Base-by-base conservation (phyloP, 2,888 invertebrate species). In the Chymomyza caudatula region DNA sequence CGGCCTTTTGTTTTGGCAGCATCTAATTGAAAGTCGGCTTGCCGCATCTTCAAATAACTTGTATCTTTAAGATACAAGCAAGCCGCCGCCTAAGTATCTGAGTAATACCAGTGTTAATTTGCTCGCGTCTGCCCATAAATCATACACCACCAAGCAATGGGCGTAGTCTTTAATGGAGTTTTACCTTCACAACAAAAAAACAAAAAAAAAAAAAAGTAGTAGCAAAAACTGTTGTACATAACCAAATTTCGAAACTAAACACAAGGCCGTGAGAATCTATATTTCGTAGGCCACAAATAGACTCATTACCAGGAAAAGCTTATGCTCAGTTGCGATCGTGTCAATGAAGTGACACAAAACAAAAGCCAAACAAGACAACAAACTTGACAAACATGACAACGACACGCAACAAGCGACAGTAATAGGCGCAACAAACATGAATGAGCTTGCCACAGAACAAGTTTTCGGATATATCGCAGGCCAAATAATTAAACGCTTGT, bases 71-170 rank as follows among this genome's bases (percentile, higher is more conserved):
- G 44, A n/a, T 44, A 44, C 8, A n/a, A 44, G 6, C n/a, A 44
- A 51, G 51, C 51, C 51, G 51, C 20, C 19, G 20, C 51, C 51
- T 19, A 44, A 6, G 25, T 42, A 22, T 13, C 58, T 29, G 78
- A 86, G 88, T 88, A 88, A 88, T 88, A 87, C 88, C 88, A 86
- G 88, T 88, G 86, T 87, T 88, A 86, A 86, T 80, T 85, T 78
- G 82, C 79, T 74, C 73, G 74, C 78, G 73, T 69, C 77, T 76
- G 71, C 64, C 74, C 85, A 88, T 88, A 85, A 88, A 88, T 88
- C 88, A 88, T 73, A 56, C 44, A 6, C 17, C 54, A 17, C 15
- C n/a, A n/a, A 13, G 15, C 15, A 23, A 47, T 29, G 54, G 17
- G 54, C 23, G 57, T 37, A 20, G 67, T 58, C 68, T 8, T 19